Base-by-base conservation (phyloP, 2,113 vertebrate genomes). In the Raja brachyura region DNA sequence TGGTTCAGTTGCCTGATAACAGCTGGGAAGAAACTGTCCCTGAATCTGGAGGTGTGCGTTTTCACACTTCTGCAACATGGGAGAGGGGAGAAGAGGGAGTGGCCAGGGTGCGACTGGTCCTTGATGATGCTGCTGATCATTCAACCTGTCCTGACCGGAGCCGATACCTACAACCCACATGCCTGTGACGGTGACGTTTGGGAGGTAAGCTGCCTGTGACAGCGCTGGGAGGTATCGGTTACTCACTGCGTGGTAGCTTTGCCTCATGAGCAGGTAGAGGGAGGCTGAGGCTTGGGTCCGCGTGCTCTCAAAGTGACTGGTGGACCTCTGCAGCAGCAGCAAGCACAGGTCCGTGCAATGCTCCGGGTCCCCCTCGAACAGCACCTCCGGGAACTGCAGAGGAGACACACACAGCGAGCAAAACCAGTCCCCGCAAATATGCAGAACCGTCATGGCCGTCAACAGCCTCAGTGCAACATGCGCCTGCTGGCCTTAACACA, bases 211-310 rank as follows among this genome's bases (percentile, higher is more conserved):
- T 28, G 25, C 56, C 54, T 13, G 10, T 22, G 0, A 22, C 4
- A 48, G 39, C 39, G 39, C 54, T 8, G 7, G 3, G 25, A 59
- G 25, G 3, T 6, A 6, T 18, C 16, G 5, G 22, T 88, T n/a
- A 31, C 83, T 88, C 59, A 88, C 83, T 61, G n/a, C 59, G 5
- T 31, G 31, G 83, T 88, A 88, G 25, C 83, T 88, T 56, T 88
- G 83, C 56, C 83, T 63, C 83, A 88, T 63, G 28, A 88, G 83
- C 59, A 88, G 59, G 28, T 88, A 88, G 83, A 88, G 83, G 28
- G 83, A 88, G 6, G 83, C 83, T 0, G 83, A 88, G 59, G 83
- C 83, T n/a, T 88, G 83, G 28, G 6, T 5, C 59, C 83, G 59
- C 2, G 83, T 88, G 59, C 83, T 88, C 83, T 88, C 59, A 11